These are phyloP conservation scores for Plumapathes pennacea DNA, from an alignment of 92 coral and sea anemone genomes.

Conservation along the genomic window DNA sequence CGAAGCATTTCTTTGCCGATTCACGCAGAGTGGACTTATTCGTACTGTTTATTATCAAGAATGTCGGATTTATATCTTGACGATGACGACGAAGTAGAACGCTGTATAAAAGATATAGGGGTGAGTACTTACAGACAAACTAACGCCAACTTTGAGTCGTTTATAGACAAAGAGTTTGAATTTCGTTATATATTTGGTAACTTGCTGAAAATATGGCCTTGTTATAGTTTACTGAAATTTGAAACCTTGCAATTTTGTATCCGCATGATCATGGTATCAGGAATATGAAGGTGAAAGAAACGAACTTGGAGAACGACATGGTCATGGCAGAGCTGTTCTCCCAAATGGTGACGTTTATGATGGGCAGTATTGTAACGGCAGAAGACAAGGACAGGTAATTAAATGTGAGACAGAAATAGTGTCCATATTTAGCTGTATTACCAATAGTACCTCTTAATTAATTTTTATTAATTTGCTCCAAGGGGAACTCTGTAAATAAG, in stretches of 20 bases:
- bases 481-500: not conserved
- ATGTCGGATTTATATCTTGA: constrained; percentile 36
- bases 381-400: constrained; percentile 72
- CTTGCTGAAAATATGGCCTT: not conserved
- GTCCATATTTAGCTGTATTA: not conserved
- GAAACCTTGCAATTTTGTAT: not conserved
- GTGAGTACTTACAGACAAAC: constrained; percentile 3
- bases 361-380: constrained; percentile 61
- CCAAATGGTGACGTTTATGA: constrained; percentile 76
- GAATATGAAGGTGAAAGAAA: constrained; percentile 81
- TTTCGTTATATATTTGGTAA: not conserved
- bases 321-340: constrained; percentile 67
- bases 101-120: constrained; percentile 26
- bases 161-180: too few species aligned
- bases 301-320: constrained; percentile 75
- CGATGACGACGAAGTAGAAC: constrained; percentile 15
- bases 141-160: not conserved
- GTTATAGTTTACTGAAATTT: not conserved
- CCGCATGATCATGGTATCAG: constrained; percentile 13
- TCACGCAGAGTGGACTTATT: too few species aligned
- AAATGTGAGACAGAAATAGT: not conserved
- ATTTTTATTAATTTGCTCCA: not conserved
- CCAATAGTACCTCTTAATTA: not conserved
- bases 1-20: too few species aligned
- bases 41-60: too few species aligned